Percentiles rank a stretch among this genome's conserved stretches.
These are phyloP conservation scores for Ptilorrhoa leucosticta DNA, from an alignment of 2,113 vertebrate genomes.

Conservation along the genomic window DNA sequence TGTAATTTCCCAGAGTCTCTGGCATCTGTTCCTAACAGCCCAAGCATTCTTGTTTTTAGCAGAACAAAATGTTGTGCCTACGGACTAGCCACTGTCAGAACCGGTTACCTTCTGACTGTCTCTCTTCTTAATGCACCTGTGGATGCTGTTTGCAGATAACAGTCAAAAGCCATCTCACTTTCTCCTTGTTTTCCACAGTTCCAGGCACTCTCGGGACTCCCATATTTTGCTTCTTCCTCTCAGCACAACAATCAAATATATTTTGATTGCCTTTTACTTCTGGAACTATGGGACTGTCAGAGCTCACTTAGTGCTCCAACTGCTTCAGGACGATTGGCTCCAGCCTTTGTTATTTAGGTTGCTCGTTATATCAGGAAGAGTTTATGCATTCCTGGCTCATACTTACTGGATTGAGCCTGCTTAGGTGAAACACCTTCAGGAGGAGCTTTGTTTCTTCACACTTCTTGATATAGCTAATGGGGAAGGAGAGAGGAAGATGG, in stretches of 20 bases:
- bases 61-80: slow-evolving; percentile 24
- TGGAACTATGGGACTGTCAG: neutral
- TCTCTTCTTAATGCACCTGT: neutral
- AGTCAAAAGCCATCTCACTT: neutral
- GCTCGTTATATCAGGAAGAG: neutral
- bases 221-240: neutral
- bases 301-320: neutral
- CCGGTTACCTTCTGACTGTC: neutral
- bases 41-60: neutral
- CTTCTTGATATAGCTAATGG: neutral
- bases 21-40: slow-evolving; percentile 40
- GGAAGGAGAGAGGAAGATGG: neutral
- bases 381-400: neutral
- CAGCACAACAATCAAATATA: neutral
- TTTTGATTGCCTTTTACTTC: neutral
- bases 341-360: neutral
- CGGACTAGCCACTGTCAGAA: slow-evolving; percentile 34
- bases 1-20: neutral
- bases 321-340: neutral
- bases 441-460: neutral
- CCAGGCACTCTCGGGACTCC: neutral
- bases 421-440: neutral
- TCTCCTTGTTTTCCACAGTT: neutral
- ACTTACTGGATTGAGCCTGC: neutral
- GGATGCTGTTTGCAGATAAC: neutral